Conservation (phyloP, 2,888 invertebrate genomes). For the Netelia fuscicornis region DNA sequence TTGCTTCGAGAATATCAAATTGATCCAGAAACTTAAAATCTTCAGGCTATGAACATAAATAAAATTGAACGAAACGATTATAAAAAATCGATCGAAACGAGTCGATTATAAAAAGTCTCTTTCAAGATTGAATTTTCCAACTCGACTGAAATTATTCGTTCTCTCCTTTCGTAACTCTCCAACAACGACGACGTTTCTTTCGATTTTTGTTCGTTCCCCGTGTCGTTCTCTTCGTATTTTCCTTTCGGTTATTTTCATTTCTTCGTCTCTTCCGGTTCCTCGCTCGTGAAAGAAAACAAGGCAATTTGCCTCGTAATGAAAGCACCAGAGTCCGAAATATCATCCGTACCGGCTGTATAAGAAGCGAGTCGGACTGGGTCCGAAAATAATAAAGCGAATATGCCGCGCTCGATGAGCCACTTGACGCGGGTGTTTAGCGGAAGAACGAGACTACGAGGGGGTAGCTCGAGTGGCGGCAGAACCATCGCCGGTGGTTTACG, state of each 20-base stretch:
- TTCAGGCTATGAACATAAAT: no score
- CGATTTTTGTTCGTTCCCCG: neutral
- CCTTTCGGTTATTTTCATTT: neutral
- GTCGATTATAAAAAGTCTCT: no score
- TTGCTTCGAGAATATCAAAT: no score
- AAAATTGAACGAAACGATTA: no score
- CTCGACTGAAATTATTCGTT: no score
- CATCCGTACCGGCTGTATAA: neutral
- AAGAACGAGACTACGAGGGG: slow-evolving; percentile 63
- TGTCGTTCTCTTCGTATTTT: neutral
- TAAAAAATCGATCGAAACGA: no score
- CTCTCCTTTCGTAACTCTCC: no score
- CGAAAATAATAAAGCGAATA: slow-evolving; percentile 37
- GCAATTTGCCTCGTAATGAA: neutral
- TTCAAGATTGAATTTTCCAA: no score
- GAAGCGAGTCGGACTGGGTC: slow-evolving; percentile 8
- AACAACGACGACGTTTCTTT: no score
- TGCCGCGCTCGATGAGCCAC: slow-evolving; percentile 60
- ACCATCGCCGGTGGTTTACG: slow-evolving; percentile 61
- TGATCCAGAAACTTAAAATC: no score
- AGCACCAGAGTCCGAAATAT: slow-evolving; percentile 28
- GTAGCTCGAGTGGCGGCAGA: slow-evolving; percentile 56
- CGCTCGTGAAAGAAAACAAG: slow-evolving; percentile 17
- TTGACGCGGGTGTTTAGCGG: slow-evolving; percentile 66
- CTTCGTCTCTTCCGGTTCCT: no score